These are phyloP conservation scores for Chrysodeixis includens DNA, from an alignment of 2,888 invertebrate genomes.

Conservation along the genomic window DNA sequence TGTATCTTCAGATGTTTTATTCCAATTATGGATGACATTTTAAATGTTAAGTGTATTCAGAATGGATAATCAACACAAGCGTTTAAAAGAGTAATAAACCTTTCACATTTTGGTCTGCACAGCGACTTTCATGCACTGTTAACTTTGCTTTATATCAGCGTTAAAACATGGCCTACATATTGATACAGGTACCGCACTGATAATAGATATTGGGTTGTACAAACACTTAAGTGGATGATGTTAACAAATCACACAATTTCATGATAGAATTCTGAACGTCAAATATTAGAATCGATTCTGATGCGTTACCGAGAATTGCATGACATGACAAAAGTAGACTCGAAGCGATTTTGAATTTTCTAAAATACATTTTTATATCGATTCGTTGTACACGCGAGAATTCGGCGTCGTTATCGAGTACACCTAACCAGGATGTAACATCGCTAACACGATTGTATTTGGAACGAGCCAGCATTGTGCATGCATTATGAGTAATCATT, in stretches of 20 bases:
- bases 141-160: conserved; percentile 20
- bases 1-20: neutral
- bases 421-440: conserved; percentile 30
- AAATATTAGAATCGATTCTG: conserved; percentile 12
- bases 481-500: conserved; percentile 10
- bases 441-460: conserved; percentile 9
- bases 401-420: conserved; percentile 24
- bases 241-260: neutral
- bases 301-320: neutral
- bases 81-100: neutral
- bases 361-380: conserved; percentile 11
- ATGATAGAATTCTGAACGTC: neutral
- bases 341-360: neutral
- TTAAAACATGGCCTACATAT: conserved; percentile 42
- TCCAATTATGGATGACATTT: no score
- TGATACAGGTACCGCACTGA: conserved; percentile 24
- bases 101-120: conserved; percentile 9
- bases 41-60: neutral
- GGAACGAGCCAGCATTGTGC: conserved; percentile 12
- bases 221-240: conserved; percentile 13
- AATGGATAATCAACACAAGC: neutral
- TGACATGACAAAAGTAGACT: conserved; percentile 16
- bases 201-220: conserved; percentile 29
- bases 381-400: conserved; percentile 27
- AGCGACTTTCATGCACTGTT: conserved; percentile 37